A percentile compares a stretch with the other conserved stretches of the same genome.
These are phyloP conservation scores for Sebastes diaconus DNA, from an alignment of 2,797 vertebrate genomes.

Conservation along the genomic window DNA sequence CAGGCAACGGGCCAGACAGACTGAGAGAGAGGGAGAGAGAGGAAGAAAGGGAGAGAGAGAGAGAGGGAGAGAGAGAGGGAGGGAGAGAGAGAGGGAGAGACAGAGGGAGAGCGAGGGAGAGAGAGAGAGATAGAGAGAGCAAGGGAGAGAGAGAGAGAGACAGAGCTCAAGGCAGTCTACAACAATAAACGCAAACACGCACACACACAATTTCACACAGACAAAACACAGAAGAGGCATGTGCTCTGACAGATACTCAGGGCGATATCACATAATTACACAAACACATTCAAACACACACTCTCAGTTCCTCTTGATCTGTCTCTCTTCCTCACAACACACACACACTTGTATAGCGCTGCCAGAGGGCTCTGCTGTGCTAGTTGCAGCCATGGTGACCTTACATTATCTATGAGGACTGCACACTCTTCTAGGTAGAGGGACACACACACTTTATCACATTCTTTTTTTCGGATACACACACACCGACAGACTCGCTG, in stretches of 20 bases:
- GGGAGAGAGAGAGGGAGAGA: too few species aligned
- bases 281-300: conserved; percentile 34
- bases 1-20: not conserved
- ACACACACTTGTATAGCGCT: not conserved
- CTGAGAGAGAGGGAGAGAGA: too few species aligned
- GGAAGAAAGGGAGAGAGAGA: too few species aligned
- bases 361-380: conserved; percentile 8
- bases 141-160: not conserved
- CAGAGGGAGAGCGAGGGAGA: fast-evolving
- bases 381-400: conserved; percentile 4
- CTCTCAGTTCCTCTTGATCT: not conserved
- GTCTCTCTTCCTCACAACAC: not conserved
- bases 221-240: not conserved
- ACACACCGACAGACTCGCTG: not conserved
- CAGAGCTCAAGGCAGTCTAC: not conserved
- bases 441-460: not conserved
- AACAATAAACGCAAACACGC: not conserved
- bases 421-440: not conserved
- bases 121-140: too few species aligned
- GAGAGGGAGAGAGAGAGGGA: too few species aligned
- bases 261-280: conserved; percentile 3
- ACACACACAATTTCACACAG: not conserved
- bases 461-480: not conserved
- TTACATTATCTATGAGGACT: conserved; percentile 6
- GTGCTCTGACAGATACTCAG: not conserved